Evolutionary conservation across 2,113 vertebrate genomes (phyloP), one percentile per base, ranked within the genome.

Genomic region (Alexandromys fortis): DNA sequence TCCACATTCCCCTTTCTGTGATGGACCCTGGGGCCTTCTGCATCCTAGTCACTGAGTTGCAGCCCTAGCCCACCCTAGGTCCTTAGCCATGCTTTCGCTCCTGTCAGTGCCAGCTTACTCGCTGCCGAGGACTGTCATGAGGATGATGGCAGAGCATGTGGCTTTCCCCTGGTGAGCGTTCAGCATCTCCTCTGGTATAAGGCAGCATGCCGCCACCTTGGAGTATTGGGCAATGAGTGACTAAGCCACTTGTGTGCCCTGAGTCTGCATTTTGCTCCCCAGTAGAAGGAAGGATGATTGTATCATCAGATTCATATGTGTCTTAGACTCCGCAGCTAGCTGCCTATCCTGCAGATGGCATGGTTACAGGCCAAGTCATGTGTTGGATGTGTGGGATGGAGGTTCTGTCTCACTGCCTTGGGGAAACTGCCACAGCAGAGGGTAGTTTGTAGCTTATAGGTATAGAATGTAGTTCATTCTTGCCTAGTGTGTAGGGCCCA

Each of bases 211-310:
- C 5, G 9, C 9, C 22, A 12, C 49, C 58, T 55, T 3, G 4
- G 11, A 6, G 0, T 8, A 8, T 10, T 28, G 5, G 35, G n/a
- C 0, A 0, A 4, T 14, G 58, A 17, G 4, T 26, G 38, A 7
- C 45, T 49, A 33, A n/a, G 67, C 11, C 24, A 3, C 35, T 21
- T 70, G 1, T 47, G 0, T 58, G 49, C 10, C n/a, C 19, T 12
- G 1, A 22, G n/a, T 89, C 86, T 47, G 55, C 7, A 1, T 26
- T 9, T 17, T n/a, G 12, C 14, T 19, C 19, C 26, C 45, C 77
- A 38, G 28, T 5, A 38, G 89, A 52, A 45, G 42, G 75, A 45
- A 33, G 52, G 49, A 7, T 8, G 12, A 3, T 2, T 67, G 61
- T 45, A 58, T 52, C 65, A 49, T 33, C 12, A 9, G 45, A 19